Evolutionary conservation across 2,888 invertebrate genomes (phyloP), one percentile per base, ranked within the genome.

Genomic region (Deilephila elpenor): DNA sequence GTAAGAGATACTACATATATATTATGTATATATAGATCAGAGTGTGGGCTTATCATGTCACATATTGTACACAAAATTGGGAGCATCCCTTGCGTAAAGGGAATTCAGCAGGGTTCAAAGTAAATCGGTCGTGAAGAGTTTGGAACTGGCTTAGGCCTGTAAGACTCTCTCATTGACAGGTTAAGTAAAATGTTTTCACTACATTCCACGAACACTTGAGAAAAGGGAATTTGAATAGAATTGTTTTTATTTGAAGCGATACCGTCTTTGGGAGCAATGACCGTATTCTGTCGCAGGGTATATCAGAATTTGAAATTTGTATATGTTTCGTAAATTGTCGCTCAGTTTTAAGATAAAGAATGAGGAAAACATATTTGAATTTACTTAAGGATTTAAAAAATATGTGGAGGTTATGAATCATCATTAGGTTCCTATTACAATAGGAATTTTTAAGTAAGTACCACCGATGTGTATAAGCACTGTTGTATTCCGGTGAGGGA

Each of bases 111-210:
- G 25, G 25, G 53, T 34, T 51, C 73, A 73, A 75, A 76, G 73
- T 75, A 77, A 77, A 79, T 71, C 73, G 75, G 73, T 74, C 74
- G 76, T 70, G 78, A 79, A 79, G 75, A 78, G 77, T 78, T 80
- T 77, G 76, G 71, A 77, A 78, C 77, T 78, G 74, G 76, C 78
- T 79, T 78, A 78, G 74, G 56, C 61, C 56, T 61, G 77, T 76
- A 78, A 76, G 75, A 73, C 78, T 75, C 74, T 70, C 71, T 77
- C 74, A 74, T 78, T 76, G 75, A 74, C 74, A 62, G 75, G 67
- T 70, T 70, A 19, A 70, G 70, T 53, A 70, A 56, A 75, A 61
- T 37, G 37, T 70, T 71, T 71, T 29, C 73, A 64, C 44, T 44
- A 64, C 44, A 64, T 37, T 37, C 11, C 1, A 14, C 6, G 62